These are phyloP conservation scores for Pagetopsis macropterus DNA, from an alignment of 2,797 vertebrate genomes.

Conservation along the genomic window DNA sequence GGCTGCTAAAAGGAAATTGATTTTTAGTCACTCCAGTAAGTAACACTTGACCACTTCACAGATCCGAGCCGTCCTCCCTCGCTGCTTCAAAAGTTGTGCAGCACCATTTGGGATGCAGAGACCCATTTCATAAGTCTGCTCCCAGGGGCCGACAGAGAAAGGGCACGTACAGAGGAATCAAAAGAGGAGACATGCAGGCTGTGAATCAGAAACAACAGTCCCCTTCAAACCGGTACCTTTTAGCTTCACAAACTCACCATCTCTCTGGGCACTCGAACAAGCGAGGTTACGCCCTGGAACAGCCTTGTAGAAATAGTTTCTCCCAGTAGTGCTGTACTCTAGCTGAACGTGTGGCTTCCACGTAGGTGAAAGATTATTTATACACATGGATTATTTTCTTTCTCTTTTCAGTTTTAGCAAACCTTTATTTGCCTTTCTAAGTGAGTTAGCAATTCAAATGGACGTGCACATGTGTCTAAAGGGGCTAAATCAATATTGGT, in stretches of 20 bases:
- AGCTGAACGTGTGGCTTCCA: conserved; percentile 2
- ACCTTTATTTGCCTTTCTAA: neutral
- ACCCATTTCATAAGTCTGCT: conserved; percentile 46
- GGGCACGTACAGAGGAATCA: conserved; percentile 45
- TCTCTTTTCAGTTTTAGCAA: neutral
- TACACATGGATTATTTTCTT: neutral
- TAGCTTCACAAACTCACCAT: conserved; percentile 30
- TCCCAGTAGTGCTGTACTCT: neutral
- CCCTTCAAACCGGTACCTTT: conserved; percentile 57
- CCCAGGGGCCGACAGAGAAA: conserved; percentile 28
- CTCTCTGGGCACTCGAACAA: conserved; percentile 23
- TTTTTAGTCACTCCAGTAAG: neutral
- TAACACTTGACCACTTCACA: conserved; percentile 19
- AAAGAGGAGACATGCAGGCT: conserved; percentile 29
- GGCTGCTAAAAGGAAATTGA: neutral
- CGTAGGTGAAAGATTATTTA: neutral
- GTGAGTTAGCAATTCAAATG: neutral
- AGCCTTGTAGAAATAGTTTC: conserved; percentile 18
- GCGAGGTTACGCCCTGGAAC: conserved; percentile 15
- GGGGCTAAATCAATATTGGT: neutral
- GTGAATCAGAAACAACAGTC: conserved; percentile 55
- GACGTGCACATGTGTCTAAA: neutral
- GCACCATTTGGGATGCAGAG: conserved; percentile 37
- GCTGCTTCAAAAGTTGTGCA: conserved; percentile 18
- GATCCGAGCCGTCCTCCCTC: neutral